Evolutionary conservation across 2,113 vertebrate genomes (phyloP), one percentile per base, ranked within the genome.

Genomic region (Spermophilus dauricus): DNA sequence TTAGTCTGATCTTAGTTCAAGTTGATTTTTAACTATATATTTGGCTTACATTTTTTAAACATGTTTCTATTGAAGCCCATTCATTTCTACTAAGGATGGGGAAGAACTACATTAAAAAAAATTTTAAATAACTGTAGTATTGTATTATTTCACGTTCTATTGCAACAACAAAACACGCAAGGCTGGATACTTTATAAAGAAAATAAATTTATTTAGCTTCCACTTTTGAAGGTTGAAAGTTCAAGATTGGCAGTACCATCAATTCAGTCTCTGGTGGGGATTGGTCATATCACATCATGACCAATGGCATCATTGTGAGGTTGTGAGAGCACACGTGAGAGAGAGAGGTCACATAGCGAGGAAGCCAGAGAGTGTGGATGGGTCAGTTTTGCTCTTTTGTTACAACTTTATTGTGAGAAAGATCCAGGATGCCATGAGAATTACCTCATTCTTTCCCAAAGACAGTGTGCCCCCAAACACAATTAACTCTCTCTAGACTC

Each of bases 11-110:
- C 30, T 86, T 92, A 65, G 37, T 9, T 9, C 28, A 76, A 90
- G 65, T 51, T 89, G 20, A 88, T 72, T 81, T 94, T 96, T 91
- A 85, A 81, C 81, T 80, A 51, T 34, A 77, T 72, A 45, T 72
- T 92, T 95, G 78, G 3, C 20, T 72, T 91, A 22, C 42, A 0
- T 82, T 77, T 90, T 69, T 77, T 51, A 37, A 2, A 69, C 6
- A 56, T 1, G 4, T 56, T 95, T 82, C 9, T 72, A 73, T 93
- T 58, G 10, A 85, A 82, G 5, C 1, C 53, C 22, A 75, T 2
- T 91, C 10, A 86, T 92, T 96, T 96, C 4, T 76, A 34, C 83
- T 80, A 45, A 89, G 16, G 26, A 45, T 81, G 11, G 8, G 13
- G 76, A 89, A 92, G 30, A 26, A 26, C 65, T 58, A 42, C 24